phyloP scores from a whole-genome alignment of 2,113 vertebrate genomes.

The Mastomys natalensis region DNA sequence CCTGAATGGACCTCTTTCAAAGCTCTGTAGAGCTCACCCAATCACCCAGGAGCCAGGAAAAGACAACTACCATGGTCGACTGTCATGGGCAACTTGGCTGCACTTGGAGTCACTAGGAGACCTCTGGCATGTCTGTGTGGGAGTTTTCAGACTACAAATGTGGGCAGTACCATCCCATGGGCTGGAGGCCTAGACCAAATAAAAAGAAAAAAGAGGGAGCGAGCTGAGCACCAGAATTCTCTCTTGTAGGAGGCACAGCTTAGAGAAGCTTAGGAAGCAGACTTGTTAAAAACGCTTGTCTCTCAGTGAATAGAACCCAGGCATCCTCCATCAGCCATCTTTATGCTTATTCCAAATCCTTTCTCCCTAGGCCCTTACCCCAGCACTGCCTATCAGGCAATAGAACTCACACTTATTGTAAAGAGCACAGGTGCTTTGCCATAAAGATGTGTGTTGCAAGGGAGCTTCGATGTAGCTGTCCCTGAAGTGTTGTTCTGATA shows the following conservation, averaged over 20 bases:
- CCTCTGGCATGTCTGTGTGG: background rate
- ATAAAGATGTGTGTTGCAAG: background rate
- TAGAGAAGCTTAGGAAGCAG: background rate
- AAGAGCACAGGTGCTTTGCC: background rate
- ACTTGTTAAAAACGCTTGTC: background rate
- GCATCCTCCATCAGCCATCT: background rate
- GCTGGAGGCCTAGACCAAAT: background rate
- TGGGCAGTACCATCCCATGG: background rate
- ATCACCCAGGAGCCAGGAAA: background rate
- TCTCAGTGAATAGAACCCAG: background rate
- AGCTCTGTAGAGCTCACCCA: background rate
- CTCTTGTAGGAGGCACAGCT: background rate
- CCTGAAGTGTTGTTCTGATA: background rate
- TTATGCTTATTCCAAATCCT: background rate
- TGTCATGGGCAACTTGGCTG: background rate
- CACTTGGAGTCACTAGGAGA: background rate
- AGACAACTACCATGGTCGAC: background rate
- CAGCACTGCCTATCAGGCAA: background rate
- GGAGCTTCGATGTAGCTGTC: background rate
- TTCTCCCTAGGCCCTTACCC: background rate
- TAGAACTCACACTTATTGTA: background rate
- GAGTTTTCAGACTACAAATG: background rate
- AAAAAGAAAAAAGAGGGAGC: background rate
- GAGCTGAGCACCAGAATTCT: background rate
- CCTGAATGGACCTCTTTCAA: background rate